Conservation (phyloP, 2,113 vertebrate genomes). For the Aptenodytes forsteri region DNA sequence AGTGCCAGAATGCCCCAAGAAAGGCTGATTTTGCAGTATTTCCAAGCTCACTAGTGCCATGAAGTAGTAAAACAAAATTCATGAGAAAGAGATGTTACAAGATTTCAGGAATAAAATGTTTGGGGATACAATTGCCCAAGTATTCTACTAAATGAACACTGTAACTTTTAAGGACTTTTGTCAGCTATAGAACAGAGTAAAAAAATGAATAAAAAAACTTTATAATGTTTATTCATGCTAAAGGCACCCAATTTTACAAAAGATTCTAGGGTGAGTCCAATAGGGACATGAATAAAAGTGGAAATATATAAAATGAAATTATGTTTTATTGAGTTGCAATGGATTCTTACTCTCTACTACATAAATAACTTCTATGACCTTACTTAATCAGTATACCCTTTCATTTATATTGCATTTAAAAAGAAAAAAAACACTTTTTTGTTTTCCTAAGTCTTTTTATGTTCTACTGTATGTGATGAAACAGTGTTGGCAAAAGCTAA, state of each 20-base stretch:
- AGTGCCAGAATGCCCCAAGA: not conserved
- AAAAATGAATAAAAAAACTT: not conserved
- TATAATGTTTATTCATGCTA: not conserved
- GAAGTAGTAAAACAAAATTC: not conserved
- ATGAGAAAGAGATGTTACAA: not conserved
- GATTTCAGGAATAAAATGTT: not conserved
- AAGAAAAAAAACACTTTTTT: not conserved
- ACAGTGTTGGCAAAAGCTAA: not conserved
- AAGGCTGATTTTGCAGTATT: not conserved
- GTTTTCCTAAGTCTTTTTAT: not conserved
- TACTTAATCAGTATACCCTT: not conserved
- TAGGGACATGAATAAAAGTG: not conserved
- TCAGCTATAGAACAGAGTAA: not conserved
- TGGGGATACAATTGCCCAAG: not conserved
- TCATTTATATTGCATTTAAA: not conserved
- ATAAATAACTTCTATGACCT: not conserved
- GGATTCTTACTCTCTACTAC: not conserved
- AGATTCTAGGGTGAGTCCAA: not conserved
- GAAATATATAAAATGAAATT: not conserved
- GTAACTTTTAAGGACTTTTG: not conserved
- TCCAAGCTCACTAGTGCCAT: not conserved
- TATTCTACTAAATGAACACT: not conserved
- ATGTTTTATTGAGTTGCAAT: not conserved
- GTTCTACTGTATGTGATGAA: not conserved
- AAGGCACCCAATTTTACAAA: not conserved